Conservation (phyloP, 2,797 vertebrate genomes). For the Syncerus caffer region DNA sequence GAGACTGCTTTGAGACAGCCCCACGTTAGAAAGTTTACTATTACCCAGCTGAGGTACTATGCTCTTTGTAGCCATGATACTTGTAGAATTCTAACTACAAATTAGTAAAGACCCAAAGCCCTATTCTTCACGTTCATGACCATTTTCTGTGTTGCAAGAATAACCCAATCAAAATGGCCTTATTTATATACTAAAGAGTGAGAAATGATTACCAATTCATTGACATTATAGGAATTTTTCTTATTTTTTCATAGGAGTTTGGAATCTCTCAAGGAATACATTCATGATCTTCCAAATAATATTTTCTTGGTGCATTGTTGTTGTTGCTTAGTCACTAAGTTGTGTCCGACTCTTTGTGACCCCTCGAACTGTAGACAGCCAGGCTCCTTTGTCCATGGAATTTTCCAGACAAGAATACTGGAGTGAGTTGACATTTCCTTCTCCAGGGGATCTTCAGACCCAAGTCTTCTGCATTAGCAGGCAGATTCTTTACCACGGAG, state of each 20-base stretch:
- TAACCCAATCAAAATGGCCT: neutral
- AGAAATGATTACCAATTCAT: neutral
- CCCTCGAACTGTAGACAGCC: neutral
- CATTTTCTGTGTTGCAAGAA: neutral
- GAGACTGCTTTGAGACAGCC: neutral
- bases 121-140: neutral
- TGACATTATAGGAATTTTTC: neutral
- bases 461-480: neutral
- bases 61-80: neutral
- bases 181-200: neutral
- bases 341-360: rapidly evolving
- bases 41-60: neutral
- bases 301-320: neutral
- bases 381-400: neutral
- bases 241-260: neutral
- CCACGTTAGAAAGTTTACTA: neutral
- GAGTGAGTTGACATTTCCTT: neutral
- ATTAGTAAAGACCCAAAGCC: neutral
- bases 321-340: neutral
- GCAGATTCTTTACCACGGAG: neutral
- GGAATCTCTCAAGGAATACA: neutral
- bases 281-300: neutral
- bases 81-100: neutral
- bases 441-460: neutral
- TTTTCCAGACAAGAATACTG: neutral